Base-by-base conservation (phyloP, 2,113 vertebrate genomes). In the Coryphaenoides rupestris region DNA sequence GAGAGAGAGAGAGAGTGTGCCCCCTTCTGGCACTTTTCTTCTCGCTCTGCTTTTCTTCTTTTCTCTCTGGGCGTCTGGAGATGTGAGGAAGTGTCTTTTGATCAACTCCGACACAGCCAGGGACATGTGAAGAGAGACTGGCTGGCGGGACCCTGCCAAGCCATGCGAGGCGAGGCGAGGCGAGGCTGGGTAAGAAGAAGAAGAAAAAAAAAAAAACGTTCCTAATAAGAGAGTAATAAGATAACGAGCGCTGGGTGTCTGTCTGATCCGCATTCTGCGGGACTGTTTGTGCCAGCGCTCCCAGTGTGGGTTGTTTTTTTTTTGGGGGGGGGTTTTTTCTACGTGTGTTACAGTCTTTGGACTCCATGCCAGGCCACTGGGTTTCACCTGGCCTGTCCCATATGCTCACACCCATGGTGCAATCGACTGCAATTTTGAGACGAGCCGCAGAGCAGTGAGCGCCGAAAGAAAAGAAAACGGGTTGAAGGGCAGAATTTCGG, bases 11-110 rank as follows among this genome's bases (percentile, higher is more conserved):
- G n/a, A n/a, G 87, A 89, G 86, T 90, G 86, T 90, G 89, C 90
- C 91, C 90, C 91, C 90, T 91, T 90, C 91, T 92, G 90, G 89
- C 79, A 86, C 86, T 89, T 88, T 88, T 87, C 82, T 88, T 87
- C 81, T 88, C 83, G 79, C 78, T 47, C 66, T 69, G 85, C 80
- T 88, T 84, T 86, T 82, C 76, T 87, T 80, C 82, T 79, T 79
- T 79, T 77, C 74, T 84, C 21, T 66, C 52, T 58, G 59, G 72
- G 75, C 80, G 74, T 89, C 84, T 87, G 74, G 77, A 90, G 87
- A 90, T 88, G 80, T 86, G 83, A 89, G 87, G 88, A 88, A 84
- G 88, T 86, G 85, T 89, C 87, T 88, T 91, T 90, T 91, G 87
- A 90, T 91, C 84, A 88, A 83, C 77, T 83, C 77, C 86, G 84